These are phyloP conservation scores for Thecocarcelia acutangulata DNA, from an alignment of 2,888 invertebrate genomes.

Conservation along the genomic window DNA sequence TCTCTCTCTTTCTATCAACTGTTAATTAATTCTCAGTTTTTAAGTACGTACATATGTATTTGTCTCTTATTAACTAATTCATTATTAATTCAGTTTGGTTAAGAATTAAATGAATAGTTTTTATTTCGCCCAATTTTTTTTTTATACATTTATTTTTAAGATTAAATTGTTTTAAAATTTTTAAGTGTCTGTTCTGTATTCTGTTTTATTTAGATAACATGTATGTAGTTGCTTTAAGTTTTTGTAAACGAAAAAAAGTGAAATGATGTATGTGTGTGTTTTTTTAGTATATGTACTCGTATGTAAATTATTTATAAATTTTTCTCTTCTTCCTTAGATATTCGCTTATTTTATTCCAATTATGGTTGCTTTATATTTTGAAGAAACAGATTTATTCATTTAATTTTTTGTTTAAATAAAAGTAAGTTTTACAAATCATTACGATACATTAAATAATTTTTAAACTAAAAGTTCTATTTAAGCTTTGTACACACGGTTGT, in stretches of 20 bases:
- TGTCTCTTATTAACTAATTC: too few species aligned
- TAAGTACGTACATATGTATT: too few species aligned
- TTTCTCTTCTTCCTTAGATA: not conserved
- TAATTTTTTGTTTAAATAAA: conserved; percentile 7
- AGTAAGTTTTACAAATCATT: not conserved
- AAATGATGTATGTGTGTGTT: not conserved
- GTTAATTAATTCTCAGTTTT: too few species aligned
- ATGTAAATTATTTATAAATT: not conserved
- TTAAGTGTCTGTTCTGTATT: not conserved
- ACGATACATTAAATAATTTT: not conserved
- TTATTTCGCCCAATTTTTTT: conserved; percentile 3
- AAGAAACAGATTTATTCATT: too few species aligned
- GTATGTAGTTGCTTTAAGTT: too few species aligned
- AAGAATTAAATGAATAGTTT: not conserved
- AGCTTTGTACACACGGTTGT: too few species aligned
- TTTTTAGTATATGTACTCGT: not conserved
- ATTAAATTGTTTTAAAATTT: conserved; percentile 14
- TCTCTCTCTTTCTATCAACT: not conserved
- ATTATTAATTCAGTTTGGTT: too few species aligned
- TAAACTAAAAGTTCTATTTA: too few species aligned
- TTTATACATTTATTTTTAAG: conserved; percentile 11
- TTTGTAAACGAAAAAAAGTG: not conserved
- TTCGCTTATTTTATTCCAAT: conserved; percentile 2
- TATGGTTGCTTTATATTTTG: conserved; percentile 6
- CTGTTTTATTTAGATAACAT: too few species aligned